These are phyloP conservation scores for Chloroceryle inda DNA, from an alignment of 2,797 vertebrate species.

Conservation along the genomic window DNA sequence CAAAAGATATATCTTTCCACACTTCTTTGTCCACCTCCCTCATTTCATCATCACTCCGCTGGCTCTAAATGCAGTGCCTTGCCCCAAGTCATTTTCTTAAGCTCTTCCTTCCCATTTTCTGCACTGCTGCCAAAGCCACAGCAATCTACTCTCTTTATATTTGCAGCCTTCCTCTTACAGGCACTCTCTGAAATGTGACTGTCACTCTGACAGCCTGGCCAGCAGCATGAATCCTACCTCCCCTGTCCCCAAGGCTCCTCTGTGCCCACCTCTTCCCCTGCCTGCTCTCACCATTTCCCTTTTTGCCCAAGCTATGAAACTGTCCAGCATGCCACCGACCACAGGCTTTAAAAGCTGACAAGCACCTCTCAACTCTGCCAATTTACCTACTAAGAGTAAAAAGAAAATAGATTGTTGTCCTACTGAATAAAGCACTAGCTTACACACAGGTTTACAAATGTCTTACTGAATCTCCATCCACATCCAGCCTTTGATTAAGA, in stretches of 20 bases:
- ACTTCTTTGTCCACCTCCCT: background rate
- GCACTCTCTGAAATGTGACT: background rate
- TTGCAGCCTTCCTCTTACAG: background rate
- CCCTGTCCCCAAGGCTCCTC: background rate
- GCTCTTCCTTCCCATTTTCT: slow-evolving; percentile 46
- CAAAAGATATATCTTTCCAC: background rate
- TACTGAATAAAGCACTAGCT: background rate
- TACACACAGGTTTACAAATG: background rate
- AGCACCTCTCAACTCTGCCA: background rate
- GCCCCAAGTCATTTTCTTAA: slow-evolving; percentile 20
- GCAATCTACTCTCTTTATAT: background rate
- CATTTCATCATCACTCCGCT: background rate
- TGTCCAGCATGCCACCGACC: rapidly evolving
- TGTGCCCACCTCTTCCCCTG: background rate
- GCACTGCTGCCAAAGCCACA: background rate
- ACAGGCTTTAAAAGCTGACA: background rate
- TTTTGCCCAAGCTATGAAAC: rapidly evolving
- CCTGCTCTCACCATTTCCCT: background rate
- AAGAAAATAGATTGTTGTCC: background rate
- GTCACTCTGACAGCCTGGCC: background rate
- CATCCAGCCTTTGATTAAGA: background rate
- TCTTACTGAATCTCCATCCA: background rate
- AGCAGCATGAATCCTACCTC: background rate
- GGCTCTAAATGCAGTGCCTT: background rate
- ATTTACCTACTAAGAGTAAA: background rate